Conservation (phyloP, 2,113 vertebrate species). For the Archilochus colubris region DNA sequence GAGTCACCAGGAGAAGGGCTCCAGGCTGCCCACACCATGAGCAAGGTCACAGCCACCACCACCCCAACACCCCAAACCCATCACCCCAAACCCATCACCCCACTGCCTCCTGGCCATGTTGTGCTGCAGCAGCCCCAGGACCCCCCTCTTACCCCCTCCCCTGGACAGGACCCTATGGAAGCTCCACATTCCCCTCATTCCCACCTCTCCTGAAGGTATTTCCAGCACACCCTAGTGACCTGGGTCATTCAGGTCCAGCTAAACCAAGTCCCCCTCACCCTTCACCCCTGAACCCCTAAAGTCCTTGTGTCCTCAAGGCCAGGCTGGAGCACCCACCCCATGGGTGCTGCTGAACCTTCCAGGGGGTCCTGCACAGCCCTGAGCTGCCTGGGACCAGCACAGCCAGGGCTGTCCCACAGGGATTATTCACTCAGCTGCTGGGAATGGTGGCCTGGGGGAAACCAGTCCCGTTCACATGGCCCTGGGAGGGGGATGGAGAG, state of each 20-base stretch:
- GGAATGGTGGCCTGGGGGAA: background rate
- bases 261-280: too few species aligned
- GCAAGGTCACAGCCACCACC: background rate
- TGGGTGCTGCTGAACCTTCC: background rate
- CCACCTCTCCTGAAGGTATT: background rate
- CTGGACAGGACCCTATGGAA: background rate
- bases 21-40: fast-evolving
- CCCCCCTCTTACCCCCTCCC: background rate
- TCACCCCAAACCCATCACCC: background rate
- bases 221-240: fast-evolving
- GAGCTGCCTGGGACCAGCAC: background rate
- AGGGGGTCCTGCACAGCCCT: background rate
- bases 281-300: fast-evolving
- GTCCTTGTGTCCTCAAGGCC: background rate
- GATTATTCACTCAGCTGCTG: background rate
- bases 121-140: background rate
- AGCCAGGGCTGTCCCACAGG: background rate
- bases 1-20: background rate
- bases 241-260: too few species aligned
- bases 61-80: too few species aligned
- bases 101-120: fast-evolving
- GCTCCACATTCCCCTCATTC: background rate
- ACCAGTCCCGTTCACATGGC: background rate
- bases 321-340: background rate
- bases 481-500: background rate